phyloP scores from a whole-genome alignment of 1,140 invertebrate genomes.

The Drosophila pandora region DNA sequence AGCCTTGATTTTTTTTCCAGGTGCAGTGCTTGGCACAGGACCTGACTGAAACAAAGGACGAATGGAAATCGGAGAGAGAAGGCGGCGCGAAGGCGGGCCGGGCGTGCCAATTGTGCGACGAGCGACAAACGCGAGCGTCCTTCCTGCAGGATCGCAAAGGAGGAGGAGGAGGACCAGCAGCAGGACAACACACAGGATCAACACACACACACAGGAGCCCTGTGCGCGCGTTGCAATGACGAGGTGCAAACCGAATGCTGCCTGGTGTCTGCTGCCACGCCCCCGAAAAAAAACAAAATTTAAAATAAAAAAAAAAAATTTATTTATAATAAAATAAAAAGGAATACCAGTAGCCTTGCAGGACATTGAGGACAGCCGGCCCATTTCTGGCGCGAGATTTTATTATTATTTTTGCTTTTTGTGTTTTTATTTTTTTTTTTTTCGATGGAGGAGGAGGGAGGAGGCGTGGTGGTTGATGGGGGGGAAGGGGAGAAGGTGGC shows the following conservation, averaged over 20 bases:
- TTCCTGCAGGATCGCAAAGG: constrained; percentile 5
- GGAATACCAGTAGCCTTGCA: constrained; percentile 20
- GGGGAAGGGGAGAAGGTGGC: constrained; percentile 1
- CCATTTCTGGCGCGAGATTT: constrained; percentile 70
- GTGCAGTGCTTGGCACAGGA: background rate
- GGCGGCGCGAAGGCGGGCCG: constrained; percentile 65
- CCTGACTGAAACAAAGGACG: constrained; percentile 43
- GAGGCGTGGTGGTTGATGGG: constrained; percentile 8
- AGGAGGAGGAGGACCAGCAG: constrained; percentile 1
- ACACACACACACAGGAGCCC: background rate
- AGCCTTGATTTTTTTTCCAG: background rate
- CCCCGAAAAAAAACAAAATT: constrained; percentile 27
- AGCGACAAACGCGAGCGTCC: constrained; percentile 43
- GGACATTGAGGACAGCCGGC: constrained; percentile 58
- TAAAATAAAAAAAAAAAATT: background rate
- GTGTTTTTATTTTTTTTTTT: constrained; percentile 14
- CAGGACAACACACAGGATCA: constrained; percentile 6
- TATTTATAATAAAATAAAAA: background rate
- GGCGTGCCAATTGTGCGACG: constrained; percentile 60
- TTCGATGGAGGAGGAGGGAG: background rate
- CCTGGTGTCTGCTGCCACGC: constrained; percentile 53
- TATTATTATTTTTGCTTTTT: constrained; percentile 36
- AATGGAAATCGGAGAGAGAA: constrained; percentile 20
- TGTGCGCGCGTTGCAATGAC: constrained; percentile 25
- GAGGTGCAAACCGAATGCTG: constrained; percentile 65